Base-by-base conservation (phyloP, 2,888 invertebrate genomes). In the Noctua janthe region DNA sequence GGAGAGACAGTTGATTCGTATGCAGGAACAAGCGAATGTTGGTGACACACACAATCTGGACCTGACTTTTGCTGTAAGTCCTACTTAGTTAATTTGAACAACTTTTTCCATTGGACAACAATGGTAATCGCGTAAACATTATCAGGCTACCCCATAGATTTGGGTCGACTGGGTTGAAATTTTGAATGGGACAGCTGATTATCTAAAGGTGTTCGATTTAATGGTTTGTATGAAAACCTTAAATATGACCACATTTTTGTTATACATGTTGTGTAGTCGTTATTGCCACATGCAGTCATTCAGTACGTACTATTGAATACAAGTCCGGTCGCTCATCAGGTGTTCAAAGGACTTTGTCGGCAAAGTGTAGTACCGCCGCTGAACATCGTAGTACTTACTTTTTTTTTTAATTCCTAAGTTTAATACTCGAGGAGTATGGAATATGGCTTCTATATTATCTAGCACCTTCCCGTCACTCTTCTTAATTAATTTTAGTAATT, bases 11-110 rank as follows among this genome's bases (percentile, higher is more conserved):
- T 96, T 99, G 73, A 99, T 99, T 85, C 97, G 99, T 78, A 98
- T 99, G 94, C 98, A 99, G 89, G 99, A 99, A 94, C 99, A 99
- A 94, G 98, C 98, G 49, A 98, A 98, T 74, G 97, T 99, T 85
- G 98, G 98, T 71, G 99, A 99, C 85, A 98, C 98, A 80, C 99
- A 99, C 93, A 99, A 99, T 94, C 97, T 99, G 90, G 99, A 99
- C 92, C 97, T 99, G 51, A 99, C 99, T 0, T 99, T 99, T 96
- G 98, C 99, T 83, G 99, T 99, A 97, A 96, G 96, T 94, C 8
- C 17, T 20, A 35, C 7, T 29, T 13, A 15, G 13, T 0, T 29
- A 62, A 13, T 29, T 62, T 62, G 8, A 29, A 29, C 15, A 35
- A 35, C 13, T 35, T 29, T 17, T 17, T 35, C 15, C 35, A 35